Evolutionary conservation across 35 echinoderm and acorn worm genomes (phyloP).

Genomic region (Patiria miniata): DNA sequence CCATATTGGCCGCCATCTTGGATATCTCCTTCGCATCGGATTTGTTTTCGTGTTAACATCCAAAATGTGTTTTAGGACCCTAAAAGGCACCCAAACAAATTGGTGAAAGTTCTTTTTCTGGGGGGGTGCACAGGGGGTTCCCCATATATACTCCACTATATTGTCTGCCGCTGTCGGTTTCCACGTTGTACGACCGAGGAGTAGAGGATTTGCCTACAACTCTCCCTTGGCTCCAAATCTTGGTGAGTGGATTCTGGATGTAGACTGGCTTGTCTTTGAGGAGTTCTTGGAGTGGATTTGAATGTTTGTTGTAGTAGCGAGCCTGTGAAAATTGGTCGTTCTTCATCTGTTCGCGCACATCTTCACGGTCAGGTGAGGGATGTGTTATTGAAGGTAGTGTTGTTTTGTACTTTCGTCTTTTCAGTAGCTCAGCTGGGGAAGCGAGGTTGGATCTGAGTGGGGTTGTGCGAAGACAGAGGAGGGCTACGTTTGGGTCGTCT

Average conservation of each 20-base stretch:
- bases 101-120: too few relatives aligned
- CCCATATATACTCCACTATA: too few relatives aligned
- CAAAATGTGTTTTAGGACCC: too few relatives aligned
- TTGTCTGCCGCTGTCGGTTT: constrained; percentile 19
- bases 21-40: too few relatives aligned
- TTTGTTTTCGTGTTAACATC: too few relatives aligned
- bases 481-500: too few relatives aligned
- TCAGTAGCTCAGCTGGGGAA: too few relatives aligned
- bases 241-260: constrained; percentile 44
- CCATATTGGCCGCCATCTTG: too few relatives aligned
- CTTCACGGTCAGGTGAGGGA: constrained; percentile 17
- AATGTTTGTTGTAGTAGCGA: constrained; percentile 27
- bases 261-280: constrained; percentile 18
- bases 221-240: constrained; percentile 37
- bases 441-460: too few relatives aligned
- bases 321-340: not conserved
- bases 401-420: constrained; percentile 39
- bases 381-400: constrained; percentile 34
- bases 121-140: too few relatives aligned
- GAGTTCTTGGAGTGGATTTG: constrained; percentile 14
- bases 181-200: constrained; percentile 30
- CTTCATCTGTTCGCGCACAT: not conserved
- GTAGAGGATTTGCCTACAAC: not conserved
- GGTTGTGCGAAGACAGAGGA: too few relatives aligned
- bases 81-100: too few relatives aligned